These are phyloP conservation scores for Microvelia longipes DNA, from an alignment of 1,140 invertebrate species.

Conservation along the genomic window DNA sequence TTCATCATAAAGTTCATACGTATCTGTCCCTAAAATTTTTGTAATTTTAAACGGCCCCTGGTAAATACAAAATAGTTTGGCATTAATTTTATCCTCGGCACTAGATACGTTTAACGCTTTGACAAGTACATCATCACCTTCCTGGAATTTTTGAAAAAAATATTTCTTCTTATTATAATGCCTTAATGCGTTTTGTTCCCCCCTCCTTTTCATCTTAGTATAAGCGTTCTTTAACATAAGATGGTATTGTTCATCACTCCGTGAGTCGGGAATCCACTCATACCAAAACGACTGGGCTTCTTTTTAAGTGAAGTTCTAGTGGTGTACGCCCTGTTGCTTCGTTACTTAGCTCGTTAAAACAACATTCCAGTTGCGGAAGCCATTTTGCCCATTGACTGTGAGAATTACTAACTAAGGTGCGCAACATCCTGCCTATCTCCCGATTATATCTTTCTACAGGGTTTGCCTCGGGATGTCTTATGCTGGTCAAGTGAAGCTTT, in stretches of 20 bases:
- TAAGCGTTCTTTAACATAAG: neutral
- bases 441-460: neutral
- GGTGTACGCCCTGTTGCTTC: neutral
- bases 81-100: neutral
- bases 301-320: neutral
- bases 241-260: neutral
- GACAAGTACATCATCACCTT: neutral
- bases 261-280: neutral
- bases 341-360: neutral
- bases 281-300: neutral
- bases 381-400: neutral
- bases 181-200: neutral
- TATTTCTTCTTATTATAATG: neutral
- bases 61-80: neutral
- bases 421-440: neutral
- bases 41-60: neutral
- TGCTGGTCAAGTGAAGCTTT: neutral
- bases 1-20: neutral
- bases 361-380: neutral
- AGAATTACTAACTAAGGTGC: neutral
- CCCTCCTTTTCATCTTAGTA: neutral
- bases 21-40: neutral
- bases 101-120: neutral
- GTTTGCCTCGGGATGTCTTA: neutral
- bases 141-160: neutral